phyloP scores from a whole-genome alignment of 1,140 invertebrate genomes.

The Anadara kagoshimensis region DNA sequence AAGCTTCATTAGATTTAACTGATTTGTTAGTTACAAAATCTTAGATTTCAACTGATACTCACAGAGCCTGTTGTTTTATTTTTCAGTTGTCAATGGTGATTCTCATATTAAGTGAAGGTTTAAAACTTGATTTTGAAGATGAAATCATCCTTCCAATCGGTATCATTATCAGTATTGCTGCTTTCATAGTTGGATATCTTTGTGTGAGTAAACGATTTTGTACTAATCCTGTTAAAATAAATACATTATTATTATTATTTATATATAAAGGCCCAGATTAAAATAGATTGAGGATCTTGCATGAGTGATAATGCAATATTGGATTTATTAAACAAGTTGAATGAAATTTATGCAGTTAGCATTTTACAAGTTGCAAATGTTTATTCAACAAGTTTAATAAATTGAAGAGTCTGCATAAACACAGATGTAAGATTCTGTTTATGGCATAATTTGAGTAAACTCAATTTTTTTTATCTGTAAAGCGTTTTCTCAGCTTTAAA shows the following conservation, averaged over 20 bases:
- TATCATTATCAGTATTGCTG: constrained; percentile 42
- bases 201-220: constrained; percentile 48
- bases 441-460: too few species aligned
- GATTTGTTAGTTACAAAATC: neutral
- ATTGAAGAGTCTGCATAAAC: too few species aligned
- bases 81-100: constrained; percentile 61
- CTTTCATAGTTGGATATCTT: constrained; percentile 56
- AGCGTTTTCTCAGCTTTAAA: neutral
- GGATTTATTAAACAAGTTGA: too few species aligned
- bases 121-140: constrained; percentile 38
- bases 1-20: neutral
- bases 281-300: too few species aligned
- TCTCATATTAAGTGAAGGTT: constrained; percentile 47
- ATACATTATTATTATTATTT: neutral
- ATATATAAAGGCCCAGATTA: neutral
- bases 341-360: neutral
- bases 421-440: too few species aligned
- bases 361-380: neutral
- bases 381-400: neutral
- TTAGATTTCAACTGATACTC: neutral
- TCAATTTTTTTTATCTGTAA: too few species aligned
- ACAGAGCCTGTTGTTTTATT: constrained; percentile 12
- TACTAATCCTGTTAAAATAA: constrained; percentile 5
- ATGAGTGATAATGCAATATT: neutral
- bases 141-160: constrained; percentile 52